These are phyloP conservation scores for Bubo bubo DNA, from an alignment of 2,113 vertebrate species.

Conservation along the genomic window DNA sequence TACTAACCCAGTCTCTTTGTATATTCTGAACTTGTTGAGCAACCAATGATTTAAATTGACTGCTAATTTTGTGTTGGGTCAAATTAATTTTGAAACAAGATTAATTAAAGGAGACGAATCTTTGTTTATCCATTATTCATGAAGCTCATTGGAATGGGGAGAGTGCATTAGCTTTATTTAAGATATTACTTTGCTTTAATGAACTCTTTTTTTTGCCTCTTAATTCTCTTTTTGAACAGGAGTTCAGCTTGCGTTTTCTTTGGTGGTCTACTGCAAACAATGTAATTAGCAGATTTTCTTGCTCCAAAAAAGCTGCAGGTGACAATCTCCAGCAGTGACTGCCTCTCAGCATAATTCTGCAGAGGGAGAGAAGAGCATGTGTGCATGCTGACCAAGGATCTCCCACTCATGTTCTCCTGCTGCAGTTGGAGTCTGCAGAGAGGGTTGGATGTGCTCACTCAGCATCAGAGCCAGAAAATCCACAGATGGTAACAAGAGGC, in stretches of 20 bases:
- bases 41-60: slow-evolving; percentile 66
- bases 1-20: neutral
- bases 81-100: slow-evolving; percentile 76
- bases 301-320: neutral
- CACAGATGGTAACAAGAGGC: neutral
- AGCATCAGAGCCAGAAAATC: neutral
- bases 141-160: slow-evolving; percentile 60
- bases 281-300: neutral
- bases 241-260: neutral
- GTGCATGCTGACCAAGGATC: neutral
- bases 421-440: neutral
- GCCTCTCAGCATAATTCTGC: neutral
- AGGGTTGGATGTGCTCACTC: neutral
- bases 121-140: slow-evolving; percentile 77
- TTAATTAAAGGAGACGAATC: slow-evolving; percentile 76
- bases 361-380: neutral
- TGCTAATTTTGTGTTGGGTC: slow-evolving; percentile 73
- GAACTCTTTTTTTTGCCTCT: slow-evolving; percentile 30
- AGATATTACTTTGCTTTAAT: slow-evolving; percentile 60
- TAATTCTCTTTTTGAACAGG: slow-evolving; percentile 27
- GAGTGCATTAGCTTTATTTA: slow-evolving; percentile 62
- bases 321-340: neutral
- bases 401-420: neutral
- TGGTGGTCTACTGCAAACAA: neutral
- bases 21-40: slow-evolving; percentile 60